Percentiles rank a stretch among this genome's conserved stretches.
Evolutionary conservation across 2,113 vertebrate species (phyloP).

Genomic region (Trogon surrucura): DNA sequence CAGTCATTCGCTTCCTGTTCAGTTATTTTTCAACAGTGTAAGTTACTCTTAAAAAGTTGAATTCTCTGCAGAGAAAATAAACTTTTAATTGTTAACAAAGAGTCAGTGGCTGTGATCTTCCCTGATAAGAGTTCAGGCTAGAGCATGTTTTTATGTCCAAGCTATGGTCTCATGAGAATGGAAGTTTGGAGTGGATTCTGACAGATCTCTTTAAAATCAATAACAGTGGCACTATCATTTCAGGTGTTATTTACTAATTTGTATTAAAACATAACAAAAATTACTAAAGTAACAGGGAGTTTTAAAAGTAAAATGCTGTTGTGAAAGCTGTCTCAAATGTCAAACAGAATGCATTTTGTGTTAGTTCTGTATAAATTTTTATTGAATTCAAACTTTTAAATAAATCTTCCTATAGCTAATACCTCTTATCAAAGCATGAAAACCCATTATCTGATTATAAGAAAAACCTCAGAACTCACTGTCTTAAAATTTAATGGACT

Average conservation of each 20-base stretch:
- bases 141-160: background rate
- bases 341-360: constrained; percentile 71
- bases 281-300: background rate
- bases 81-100: background rate
- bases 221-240: constrained; percentile 10
- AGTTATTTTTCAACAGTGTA: background rate
- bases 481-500: constrained; percentile 81
- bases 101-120: background rate
- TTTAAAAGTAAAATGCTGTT: constrained; percentile 49
- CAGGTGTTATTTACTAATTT: constrained; percentile 65
- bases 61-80: background rate
- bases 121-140: background rate
- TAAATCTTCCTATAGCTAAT: constrained; percentile 77
- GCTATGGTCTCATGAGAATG: background rate
- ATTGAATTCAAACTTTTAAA: constrained; percentile 79
- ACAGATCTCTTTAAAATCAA: constrained; percentile 6
- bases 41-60: background rate
- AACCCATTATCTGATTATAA: constrained; percentile 77
- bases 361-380: constrained; percentile 73
- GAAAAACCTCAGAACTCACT: constrained; percentile 75
- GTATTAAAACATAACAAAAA: constrained; percentile 69
- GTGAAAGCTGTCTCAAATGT: constrained; percentile 70
- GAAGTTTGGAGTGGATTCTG: background rate
- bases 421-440: constrained; percentile 76
- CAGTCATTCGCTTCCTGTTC: background rate